These are phyloP conservation scores for Ridgeia piscesae DNA, from an alignment of 1,140 invertebrate genomes.

Conservation along the genomic window DNA sequence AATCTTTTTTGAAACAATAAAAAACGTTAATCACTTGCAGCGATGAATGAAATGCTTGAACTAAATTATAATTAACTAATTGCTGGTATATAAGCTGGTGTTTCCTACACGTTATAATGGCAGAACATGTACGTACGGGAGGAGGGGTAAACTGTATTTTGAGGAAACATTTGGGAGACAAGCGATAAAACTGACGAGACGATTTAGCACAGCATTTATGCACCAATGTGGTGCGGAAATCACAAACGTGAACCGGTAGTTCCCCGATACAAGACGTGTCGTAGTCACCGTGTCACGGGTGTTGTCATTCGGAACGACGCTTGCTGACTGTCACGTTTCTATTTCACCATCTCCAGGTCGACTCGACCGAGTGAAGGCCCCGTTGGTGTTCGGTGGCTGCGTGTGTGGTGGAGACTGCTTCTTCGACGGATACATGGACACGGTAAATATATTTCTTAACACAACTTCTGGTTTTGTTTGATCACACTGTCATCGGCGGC, in stretches of 20 bases:
- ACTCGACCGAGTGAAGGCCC: neutral
- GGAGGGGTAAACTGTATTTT: too few relatives aligned
- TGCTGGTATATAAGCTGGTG: too few relatives aligned
- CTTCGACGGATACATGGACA: neutral
- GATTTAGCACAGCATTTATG: neutral
- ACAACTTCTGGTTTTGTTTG: neutral
- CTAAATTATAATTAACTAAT: too few relatives aligned
- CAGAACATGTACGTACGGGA: too few relatives aligned
- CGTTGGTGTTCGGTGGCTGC: neutral
- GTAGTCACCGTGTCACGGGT: neutral
- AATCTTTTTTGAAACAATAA: too few relatives aligned
- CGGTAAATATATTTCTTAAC: neutral
- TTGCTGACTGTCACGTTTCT: neutral
- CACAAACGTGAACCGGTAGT: neutral
- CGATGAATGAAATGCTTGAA: too few relatives aligned
- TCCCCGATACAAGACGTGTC: neutral
- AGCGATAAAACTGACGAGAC: neutral
- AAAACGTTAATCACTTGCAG: too few relatives aligned
- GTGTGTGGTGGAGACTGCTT: neutral
- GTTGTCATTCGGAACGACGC: neutral
- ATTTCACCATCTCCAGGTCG: neutral
- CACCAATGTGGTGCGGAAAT: neutral
- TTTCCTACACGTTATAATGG: too few relatives aligned
- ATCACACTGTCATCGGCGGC: neutral
- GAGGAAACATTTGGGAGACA: neutral